Conservation (phyloP, 2,888 invertebrate genomes). For the Oscheius myriophilus region DNA sequence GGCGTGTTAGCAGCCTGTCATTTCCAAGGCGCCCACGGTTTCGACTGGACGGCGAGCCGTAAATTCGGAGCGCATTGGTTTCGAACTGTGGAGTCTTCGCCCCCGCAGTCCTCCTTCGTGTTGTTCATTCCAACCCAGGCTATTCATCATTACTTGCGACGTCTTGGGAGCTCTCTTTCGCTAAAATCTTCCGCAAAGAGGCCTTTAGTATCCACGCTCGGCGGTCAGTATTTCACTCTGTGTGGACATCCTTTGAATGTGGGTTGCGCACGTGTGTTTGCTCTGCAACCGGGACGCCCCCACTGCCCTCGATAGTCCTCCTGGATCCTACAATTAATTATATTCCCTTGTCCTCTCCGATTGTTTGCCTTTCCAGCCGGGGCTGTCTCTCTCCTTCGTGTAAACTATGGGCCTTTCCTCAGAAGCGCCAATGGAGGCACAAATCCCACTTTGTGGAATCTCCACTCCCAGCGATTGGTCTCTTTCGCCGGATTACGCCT, state of each 20-base stretch:
- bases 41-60: too few species aligned
- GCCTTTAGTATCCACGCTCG: too few species aligned
- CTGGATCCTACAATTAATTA: neutral
- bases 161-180: too few species aligned
- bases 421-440: neutral
- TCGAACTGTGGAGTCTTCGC: too few species aligned
- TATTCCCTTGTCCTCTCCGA: neutral
- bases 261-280: conserved; percentile 29
- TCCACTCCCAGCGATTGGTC: neutral
- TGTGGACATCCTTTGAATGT: conserved; percentile 22
- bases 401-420: neutral
- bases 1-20: too few species aligned
- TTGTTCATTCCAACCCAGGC: too few species aligned
- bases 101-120: too few species aligned
- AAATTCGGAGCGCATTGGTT: too few species aligned
- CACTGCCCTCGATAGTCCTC: conserved; percentile 20
- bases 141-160: too few species aligned
- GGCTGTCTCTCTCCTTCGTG: neutral
- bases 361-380: neutral
- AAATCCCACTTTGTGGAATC: neutral
- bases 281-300: conserved; percentile 20
- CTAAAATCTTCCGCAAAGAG: too few species aligned
- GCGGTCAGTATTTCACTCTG: conserved; percentile 15
- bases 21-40: too few species aligned
- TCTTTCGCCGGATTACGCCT: too few species aligned